Evolutionary conservation across 2,797 vertebrate genomes (phyloP), one percentile per base, ranked within the genome.

Genomic region (Lepus townsendii): DNA sequence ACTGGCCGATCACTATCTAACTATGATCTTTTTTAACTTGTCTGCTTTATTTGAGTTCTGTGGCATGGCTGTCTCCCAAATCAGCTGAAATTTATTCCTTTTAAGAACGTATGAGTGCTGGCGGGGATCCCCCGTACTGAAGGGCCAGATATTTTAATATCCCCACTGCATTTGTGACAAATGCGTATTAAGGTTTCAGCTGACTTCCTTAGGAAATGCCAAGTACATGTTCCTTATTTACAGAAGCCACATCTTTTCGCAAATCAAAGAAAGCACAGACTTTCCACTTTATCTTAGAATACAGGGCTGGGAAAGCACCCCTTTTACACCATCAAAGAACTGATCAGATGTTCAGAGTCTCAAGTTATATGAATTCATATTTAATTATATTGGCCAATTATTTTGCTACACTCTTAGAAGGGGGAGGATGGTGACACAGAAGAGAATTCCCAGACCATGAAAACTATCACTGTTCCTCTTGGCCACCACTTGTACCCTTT

Each of bases 341-440:
- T 63, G 47, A 92, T 93, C 71, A 26, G 63, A 76, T 1, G 24
- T n/a, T 94, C 24, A 50, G 84, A 97, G 62, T 88, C 68, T 95
- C 32, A 95, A 88, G 13, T 95, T 95, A 83, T 0, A 0, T 5
- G 42, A 71, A 95, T 95, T 97, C 78, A 47, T 95, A 78, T 97
- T 97, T 97, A 95, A 96, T 96, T 97, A 95, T 80, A 54, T 65
- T 92, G 54, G 75, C 97, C 85, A 93, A 92, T 97, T 97, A 93
- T 95, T 97, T 97, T 95, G 63, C 83, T 76, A 13, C 35, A 12
- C 47, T 91, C 76, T 57, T 32, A 72, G 97, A 69, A 63, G 80
- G n/a, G 27, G 86, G 63, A 65, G 85, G 73, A 50, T 52, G 24
- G 42, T 93, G 50, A 88, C 80, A 75, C 0, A 68, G 85, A 93